Evolutionary conservation across 2,797 vertebrate genomes (phyloP), one percentile per base, ranked within the genome.

Genomic region (Hirundo rustica): DNA sequence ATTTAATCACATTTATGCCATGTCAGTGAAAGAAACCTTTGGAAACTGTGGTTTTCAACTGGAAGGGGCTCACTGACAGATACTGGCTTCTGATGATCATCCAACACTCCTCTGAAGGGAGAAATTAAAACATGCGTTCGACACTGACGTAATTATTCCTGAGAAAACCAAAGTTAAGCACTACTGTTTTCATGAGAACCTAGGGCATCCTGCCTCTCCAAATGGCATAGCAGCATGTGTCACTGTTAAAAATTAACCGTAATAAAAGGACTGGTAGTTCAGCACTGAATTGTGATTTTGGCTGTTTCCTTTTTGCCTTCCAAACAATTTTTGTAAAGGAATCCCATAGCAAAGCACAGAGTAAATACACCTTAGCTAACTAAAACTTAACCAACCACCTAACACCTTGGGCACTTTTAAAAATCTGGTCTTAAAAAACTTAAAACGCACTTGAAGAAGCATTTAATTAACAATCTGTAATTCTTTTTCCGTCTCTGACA

Each of bases 1-100:
- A 82, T 71, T 94, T 94, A 96, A 90, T 90, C 61, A 88, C 17
- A 67, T 90, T 93, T 84, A 73, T 88, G 79, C 20, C 38, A 54
- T 12, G 20, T 81, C 91, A 94, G 13, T 76, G 68, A 85, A 78
- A 76, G 48, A 88, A 86, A 13, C 8, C 25, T 88, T 84, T 76
- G 36, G 66, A 93, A 94, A 92, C 51, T 25, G 19, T 53, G 42
- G 32, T 50, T 96, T 94, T 88, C 66, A 86, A 79, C 86, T 88
- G 42, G 51, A 91, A 91, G 32, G 21, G 27, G 13, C 15, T 94
- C 81, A 76, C 45, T 70, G 47, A 91, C 25, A 71, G 40, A 58
- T 38, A 55, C 32, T 13, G 44, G 21, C 44, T 88, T 54, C 74
- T 74, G 68, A 92, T 0, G 0, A 93, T 45, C 22, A 13, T 44